phyloP scores from a whole-genome alignment of 2,113 vertebrate genomes.

The Lanius ludovicianus region DNA sequence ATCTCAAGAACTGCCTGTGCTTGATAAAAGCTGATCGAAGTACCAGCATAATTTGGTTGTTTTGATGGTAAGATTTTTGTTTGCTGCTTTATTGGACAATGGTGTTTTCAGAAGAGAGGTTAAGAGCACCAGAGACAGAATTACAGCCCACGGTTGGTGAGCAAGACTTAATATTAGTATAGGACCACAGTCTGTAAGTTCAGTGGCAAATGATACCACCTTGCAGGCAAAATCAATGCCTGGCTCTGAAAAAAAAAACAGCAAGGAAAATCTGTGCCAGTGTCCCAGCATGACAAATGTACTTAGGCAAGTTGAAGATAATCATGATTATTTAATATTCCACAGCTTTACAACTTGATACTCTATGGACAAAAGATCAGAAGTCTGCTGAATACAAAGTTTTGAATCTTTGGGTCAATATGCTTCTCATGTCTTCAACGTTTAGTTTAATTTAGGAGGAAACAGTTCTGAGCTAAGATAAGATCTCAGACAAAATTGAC shows the following conservation, averaged over 20 bases:
- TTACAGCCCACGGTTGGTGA: background rate
- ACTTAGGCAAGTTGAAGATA: constrained; percentile 57
- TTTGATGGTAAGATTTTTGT: background rate
- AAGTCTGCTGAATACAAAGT: constrained; percentile 31
- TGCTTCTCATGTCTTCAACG: constrained; percentile 45
- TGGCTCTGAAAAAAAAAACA: background rate
- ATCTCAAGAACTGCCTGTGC: background rate
- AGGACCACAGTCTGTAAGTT: background rate
- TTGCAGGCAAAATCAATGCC: background rate
- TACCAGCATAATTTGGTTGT: background rate
- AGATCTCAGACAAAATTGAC: constrained; percentile 59
- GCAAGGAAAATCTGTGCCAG: background rate
- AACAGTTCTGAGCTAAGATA: constrained; percentile 57
- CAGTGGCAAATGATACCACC: background rate
- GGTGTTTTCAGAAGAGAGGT: background rate
- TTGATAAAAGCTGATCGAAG: background rate
- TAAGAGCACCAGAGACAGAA: background rate
- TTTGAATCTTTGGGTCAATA: constrained; percentile 57
- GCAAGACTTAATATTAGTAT: background rate
- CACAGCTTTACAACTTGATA: constrained; percentile 53
- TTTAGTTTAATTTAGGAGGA: constrained; percentile 64
- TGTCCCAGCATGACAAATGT: constrained; percentile 25
- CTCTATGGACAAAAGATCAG: constrained; percentile 37
- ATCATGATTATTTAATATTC: constrained; percentile 61
- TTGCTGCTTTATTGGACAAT: background rate